Percentiles rank a stretch among this genome's conserved stretches.
Evolutionary conservation across 2,888 invertebrate genomes (phyloP).

Genomic region (Charanyca ferruginea): DNA sequence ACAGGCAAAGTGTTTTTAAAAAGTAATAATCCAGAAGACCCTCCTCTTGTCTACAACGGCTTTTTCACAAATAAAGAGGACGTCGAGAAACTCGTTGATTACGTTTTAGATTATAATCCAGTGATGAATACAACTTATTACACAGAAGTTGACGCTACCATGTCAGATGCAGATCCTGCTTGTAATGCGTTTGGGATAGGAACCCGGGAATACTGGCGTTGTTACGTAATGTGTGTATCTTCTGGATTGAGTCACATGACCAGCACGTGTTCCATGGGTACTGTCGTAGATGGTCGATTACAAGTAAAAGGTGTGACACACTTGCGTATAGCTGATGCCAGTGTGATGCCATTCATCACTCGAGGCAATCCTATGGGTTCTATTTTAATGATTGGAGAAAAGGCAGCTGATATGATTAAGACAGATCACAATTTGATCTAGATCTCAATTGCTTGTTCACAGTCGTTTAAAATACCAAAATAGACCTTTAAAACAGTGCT

Average conservation of each 20-base stretch:
- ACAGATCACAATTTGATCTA: conserved; percentile 50
- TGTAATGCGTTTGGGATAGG: conserved; percentile 59
- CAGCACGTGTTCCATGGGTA: conserved; percentile 71
- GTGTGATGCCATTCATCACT: conserved; percentile 65
- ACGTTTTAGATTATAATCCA: conserved; percentile 59
- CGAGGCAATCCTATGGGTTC: conserved; percentile 64
- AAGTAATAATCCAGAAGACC: conserved; percentile 63
- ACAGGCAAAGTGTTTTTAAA: conserved; percentile 66
- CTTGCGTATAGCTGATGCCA: conserved; percentile 67
- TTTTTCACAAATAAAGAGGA: conserved; percentile 65
- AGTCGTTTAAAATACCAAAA: background rate
- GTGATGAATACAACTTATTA: conserved; percentile 68
- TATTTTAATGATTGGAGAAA: conserved; percentile 71
- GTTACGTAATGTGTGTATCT: conserved; percentile 65
- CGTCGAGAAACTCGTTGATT: conserved; percentile 60
- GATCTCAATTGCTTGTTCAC: background rate
- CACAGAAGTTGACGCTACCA: conserved; percentile 58
- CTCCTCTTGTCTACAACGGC: conserved; percentile 64
- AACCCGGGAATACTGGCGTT: conserved; percentile 70
- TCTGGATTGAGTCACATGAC: conserved; percentile 67
- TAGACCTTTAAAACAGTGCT: background rate
- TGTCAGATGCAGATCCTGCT: conserved; percentile 58
- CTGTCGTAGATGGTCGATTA: conserved; percentile 67
- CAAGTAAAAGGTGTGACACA: conserved; percentile 63
- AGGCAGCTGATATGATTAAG: conserved; percentile 71